These are phyloP conservation scores for Strigamia transsilvanica DNA, from an alignment of 2,888 invertebrate genomes.

Conservation along the genomic window DNA sequence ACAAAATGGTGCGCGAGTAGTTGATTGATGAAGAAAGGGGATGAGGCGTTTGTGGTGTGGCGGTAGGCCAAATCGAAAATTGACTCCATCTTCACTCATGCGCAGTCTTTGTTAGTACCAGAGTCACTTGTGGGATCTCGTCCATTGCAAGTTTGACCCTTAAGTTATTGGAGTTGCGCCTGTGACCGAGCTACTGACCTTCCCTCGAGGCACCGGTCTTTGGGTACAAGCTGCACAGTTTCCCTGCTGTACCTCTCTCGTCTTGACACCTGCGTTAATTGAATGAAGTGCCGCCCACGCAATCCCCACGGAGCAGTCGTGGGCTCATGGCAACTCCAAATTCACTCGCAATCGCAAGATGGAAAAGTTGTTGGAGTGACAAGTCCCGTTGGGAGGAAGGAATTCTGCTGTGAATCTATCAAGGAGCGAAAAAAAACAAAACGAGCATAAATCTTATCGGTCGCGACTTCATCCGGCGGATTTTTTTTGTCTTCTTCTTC, in stretches of 20 bases:
- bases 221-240: conserved; percentile 4
- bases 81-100: conserved; percentile 30
- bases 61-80: conserved; percentile 30
- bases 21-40: conserved; percentile 7
- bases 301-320: not conserved
- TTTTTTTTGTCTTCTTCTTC: not conserved
- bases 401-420: conserved; percentile 6
- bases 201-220: conserved; percentile 25
- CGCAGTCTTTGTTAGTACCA: conserved; percentile 21
- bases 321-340: not conserved
- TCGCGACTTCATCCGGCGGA: conserved; percentile 5
- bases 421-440: conserved; percentile 20
- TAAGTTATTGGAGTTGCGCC: conserved; percentile 23
- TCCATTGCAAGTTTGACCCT: conserved; percentile 30
- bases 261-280: conserved; percentile 20
- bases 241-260: not conserved
- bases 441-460: conserved; percentile 10
- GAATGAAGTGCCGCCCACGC: conserved; percentile 15
- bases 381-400: conserved; percentile 25
- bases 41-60: conserved; percentile 26
- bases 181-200: conserved; percentile 18
- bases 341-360: conserved; percentile 25
- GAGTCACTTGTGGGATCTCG: conserved; percentile 30
- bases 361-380: conserved; percentile 26
- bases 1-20: not conserved